Evolutionary conservation across 2,113 vertebrate genomes (phyloP).

Genomic region (Coptodon bakossiorum): DNA sequence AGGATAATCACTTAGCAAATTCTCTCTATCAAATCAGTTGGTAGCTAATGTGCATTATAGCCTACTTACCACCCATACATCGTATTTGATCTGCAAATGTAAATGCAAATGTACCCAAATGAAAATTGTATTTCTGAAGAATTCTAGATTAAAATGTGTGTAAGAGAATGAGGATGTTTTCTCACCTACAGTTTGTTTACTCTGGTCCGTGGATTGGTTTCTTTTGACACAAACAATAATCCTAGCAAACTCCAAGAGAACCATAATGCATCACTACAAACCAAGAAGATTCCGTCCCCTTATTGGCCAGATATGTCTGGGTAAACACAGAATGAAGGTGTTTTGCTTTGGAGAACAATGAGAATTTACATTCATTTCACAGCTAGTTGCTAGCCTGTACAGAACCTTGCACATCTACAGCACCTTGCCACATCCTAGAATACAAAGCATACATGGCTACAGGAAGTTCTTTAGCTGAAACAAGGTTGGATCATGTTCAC

Average conservation of each 20-base stretch:
- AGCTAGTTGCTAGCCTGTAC: background rate
- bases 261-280: background rate
- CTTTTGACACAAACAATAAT: background rate
- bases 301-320: background rate
- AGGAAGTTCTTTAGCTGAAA: background rate
- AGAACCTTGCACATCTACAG: background rate
- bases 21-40: background rate
- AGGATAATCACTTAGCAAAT: background rate
- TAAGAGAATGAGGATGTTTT: background rate
- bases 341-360: background rate
- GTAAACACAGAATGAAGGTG: background rate
- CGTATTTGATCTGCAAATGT: background rate
- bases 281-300: background rate
- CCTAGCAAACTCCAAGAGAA: background rate
- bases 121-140: fast-evolving
- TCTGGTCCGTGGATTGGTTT: background rate
- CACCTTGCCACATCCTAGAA: background rate
- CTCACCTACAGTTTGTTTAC: background rate
- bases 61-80: background rate
- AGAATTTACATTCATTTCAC: background rate
- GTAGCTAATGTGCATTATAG: background rate
- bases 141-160: background rate
- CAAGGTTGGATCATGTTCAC: background rate
- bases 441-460: background rate
- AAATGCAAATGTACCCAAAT: background rate